Percentiles rank a stretch among this genome's conserved stretches.
Conservation (phyloP, 2,797 vertebrate genomes). For the Labroides dimidiatus region DNA sequence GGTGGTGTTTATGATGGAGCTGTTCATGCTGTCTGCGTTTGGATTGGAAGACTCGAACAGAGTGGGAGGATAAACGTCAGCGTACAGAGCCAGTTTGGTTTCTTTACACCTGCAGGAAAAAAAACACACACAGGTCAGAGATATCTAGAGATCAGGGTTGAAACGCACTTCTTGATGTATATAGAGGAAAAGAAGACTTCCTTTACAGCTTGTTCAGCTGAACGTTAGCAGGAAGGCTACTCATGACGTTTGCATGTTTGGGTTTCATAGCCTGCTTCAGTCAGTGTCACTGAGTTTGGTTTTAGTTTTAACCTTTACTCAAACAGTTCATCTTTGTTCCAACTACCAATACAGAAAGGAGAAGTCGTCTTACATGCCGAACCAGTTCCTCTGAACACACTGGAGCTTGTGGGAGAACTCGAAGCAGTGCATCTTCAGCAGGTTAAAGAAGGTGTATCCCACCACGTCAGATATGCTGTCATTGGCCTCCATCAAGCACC, state of each 20-base stretch:
- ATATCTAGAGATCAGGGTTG: too few species aligned
- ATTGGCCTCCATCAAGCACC: slow-evolving; percentile 81
- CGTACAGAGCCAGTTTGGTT: slow-evolving; percentile 77
- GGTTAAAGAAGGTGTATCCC: slow-evolving; percentile 89
- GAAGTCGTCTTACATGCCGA: slow-evolving; percentile 84
- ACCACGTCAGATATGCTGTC: slow-evolving; percentile 86
- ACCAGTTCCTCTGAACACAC: slow-evolving; percentile 88
- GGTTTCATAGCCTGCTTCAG: too few species aligned
- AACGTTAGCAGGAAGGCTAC: too few species aligned
- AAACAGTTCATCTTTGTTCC: too few species aligned
- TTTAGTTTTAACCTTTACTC: too few species aligned
- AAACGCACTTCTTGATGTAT: too few species aligned
- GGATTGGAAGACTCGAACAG: slow-evolving; percentile 69
- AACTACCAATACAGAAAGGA: too few species aligned
- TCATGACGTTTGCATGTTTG: too few species aligned
- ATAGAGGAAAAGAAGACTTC: too few species aligned
- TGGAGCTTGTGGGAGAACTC: slow-evolving; percentile 83
- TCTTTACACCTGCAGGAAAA: slow-evolving; percentile 83
- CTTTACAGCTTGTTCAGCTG: too few species aligned
- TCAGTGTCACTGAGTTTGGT: too few species aligned
- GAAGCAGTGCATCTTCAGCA: slow-evolving; percentile 91
- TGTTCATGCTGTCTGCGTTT: slow-evolving; percentile 29
- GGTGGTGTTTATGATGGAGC: slow-evolving; percentile 35
- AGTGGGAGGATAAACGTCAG: slow-evolving; percentile 81
- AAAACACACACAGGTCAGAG: too few species aligned